Base-by-base conservation (phyloP, 2,888 invertebrate genomes). In the Dryobota labecula region DNA sequence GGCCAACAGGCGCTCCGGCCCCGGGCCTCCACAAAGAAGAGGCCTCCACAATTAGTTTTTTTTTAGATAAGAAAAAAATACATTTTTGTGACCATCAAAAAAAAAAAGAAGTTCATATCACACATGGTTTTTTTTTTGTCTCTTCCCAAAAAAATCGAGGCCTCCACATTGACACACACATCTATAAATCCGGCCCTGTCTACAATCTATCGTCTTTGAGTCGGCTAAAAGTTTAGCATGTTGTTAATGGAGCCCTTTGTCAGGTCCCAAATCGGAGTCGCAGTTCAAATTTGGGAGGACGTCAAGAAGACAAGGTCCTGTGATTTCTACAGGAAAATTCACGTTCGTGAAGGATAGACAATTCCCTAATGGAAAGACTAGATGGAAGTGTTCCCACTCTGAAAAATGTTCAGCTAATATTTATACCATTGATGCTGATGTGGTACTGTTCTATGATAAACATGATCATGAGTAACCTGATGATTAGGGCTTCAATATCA, bases 371-470 rank as follows among this genome's bases (percentile, higher is more conserved):
- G 92, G 93, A 1, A 88, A 88, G 65, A 90, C 90, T 18, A 86
- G 90, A 7, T 94, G 92, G 92, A 90, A 90, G 51, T 93, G 93
- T 78, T 84, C 90, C 4, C 87, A 92, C 73, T 75, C 76, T 30
- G 88, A 87, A 15, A 89, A 84, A 8, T 93, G 93, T 68, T 88
- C 86, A 2, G 92, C 93, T 7, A 91, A 90, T 80, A 91, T 93
- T 30, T 92, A 91, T 84, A 92, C 92, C 5, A 88, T 92, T 20
- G 90, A 91, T 51, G 87, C 87, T 2, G 89, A 91, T 69, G 92
- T 93, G 4, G 92, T 93, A 1, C 83, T 92, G 7, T 87, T 93
- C 60, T 89, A 92, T 62, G 92, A 92, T 75, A 90, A 89, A 66
- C 93, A 93, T 82, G 83, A 90, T 54, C 93, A 93, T 73, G 77